These are phyloP conservation scores for Sinella curviseta DNA, from an alignment of 1,140 invertebrate genomes.

Conservation along the genomic window DNA sequence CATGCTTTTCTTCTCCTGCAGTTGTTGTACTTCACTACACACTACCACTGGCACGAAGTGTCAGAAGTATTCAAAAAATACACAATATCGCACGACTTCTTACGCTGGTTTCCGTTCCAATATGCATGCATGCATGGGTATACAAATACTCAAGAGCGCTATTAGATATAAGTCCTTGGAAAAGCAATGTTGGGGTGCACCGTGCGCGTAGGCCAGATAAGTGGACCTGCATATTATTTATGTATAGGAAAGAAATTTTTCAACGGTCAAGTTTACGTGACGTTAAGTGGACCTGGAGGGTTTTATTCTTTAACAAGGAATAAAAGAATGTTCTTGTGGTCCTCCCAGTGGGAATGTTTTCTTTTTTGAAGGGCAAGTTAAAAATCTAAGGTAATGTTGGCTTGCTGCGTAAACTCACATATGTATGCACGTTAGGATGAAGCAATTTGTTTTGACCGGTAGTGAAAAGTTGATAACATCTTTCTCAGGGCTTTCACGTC, in stretches of 20 bases:
- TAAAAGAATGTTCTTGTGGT: not conserved
- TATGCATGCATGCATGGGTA: not conserved
- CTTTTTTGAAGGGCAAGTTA: not conserved
- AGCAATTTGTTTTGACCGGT: not conserved
- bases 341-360: not conserved
- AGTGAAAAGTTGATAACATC: not conserved
- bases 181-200: too few relatives aligned
- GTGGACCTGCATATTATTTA: too few relatives aligned
- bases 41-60: not conserved
- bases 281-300: conserved; percentile 16
- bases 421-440: not conserved
- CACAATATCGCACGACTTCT: not conserved
- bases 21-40: too few relatives aligned
- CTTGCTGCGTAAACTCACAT: not conserved
- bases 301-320: not conserved
- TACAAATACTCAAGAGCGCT: not conserved
- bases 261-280: conserved; percentile 22
- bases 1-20: not conserved
- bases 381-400: not conserved
- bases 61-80: not conserved
- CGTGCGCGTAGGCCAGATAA: too few relatives aligned
- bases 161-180: too few relatives aligned
- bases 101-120: not conserved
- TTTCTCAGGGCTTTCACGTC: not conserved
- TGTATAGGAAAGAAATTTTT: not conserved